Base-by-base conservation (phyloP, 2,113 vertebrate genomes). In the Onychostruthus taczanowskii region DNA sequence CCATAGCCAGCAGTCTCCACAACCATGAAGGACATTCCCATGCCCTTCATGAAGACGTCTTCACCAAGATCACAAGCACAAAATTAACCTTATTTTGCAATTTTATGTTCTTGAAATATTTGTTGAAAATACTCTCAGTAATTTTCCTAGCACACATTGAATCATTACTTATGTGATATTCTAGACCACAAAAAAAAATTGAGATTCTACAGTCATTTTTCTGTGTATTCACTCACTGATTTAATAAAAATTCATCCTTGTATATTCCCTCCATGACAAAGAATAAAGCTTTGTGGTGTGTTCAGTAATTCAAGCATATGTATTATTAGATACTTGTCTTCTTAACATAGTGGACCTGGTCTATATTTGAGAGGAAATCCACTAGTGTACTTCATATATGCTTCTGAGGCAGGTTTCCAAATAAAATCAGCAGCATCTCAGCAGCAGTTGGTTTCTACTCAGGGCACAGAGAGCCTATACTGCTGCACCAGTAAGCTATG, bases 251-350 rank as follows among this genome's bases (percentile, higher is more conserved):
- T 55, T 75, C 14, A 56, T 52, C 28, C 8, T 72, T 75, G 4
- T 4, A 8, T 75, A 46, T 63, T 93, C 35, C 27, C 3, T 69
- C 19, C 16, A 76, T 52, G n/a, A 18, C 49, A 64, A 87, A 79
- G 27, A 69, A 58, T 35, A 50, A 81, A 87, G 6, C 4, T 22
- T 17, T 0, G 0, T 68, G 46, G 3, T 39, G 13, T 73, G n/a
- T 56, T 72, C 44, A 35, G 16, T 49, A 90, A 76, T 72, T 76
- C 2, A 1, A 62, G 15, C 23, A 17, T 7, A n/a, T 31, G 9
- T 5, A 35, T 39, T 67, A 16, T 63, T 43, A 74, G 50, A 53
- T 6, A 46, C 19, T 81, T 55, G 5, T 27, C 59, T 35, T 49
- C 26, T 63, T 75, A 55, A 56, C 23, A 59, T 5, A 58, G 21